phyloP scores from a whole-genome alignment of 2,113 vertebrate species.

The Colossoma macropomum region DNA sequence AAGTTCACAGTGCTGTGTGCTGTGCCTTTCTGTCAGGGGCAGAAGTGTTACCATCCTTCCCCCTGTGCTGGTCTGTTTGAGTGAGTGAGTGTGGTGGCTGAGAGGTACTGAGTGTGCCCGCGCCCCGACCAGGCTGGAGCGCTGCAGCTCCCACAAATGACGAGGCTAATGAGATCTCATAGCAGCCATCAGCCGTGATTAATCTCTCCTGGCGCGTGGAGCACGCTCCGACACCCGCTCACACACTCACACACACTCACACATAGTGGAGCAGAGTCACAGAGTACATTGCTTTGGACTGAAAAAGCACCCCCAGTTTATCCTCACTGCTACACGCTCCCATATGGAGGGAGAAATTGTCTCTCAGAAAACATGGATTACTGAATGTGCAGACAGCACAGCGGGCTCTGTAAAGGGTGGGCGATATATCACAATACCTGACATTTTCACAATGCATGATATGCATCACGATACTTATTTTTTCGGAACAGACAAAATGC shows the following conservation, averaged over 20 bases:
- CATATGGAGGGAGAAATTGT: constrained; percentile 51
- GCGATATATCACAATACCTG: background rate
- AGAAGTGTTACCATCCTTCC: background rate
- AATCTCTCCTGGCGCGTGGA: constrained; percentile 68
- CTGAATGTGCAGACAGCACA: constrained; percentile 8
- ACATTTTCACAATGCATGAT: no score
- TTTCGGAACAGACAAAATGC: no score
- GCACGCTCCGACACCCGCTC: constrained; percentile 45
- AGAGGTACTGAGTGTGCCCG: constrained; percentile 36
- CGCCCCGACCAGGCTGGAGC: constrained; percentile 55
- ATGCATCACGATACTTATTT: no score
- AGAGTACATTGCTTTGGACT: constrained; percentile 64
- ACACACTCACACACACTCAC: constrained; percentile 44
- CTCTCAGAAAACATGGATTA: constrained; percentile 25
- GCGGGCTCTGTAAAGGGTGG: background rate
- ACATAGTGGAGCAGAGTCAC: constrained; percentile 19
- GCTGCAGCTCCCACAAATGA: constrained; percentile 75
- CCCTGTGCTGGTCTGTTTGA: background rate
- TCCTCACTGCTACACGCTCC: constrained; percentile 49
- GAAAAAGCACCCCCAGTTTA: constrained; percentile 70
- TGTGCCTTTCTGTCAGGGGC: background rate
- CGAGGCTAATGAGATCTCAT: constrained; percentile 82
- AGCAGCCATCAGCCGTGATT: constrained; percentile 78
- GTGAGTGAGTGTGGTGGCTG: constrained; percentile 14
- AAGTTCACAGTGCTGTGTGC: background rate